phyloP scores from a whole-genome alignment of 2,888 invertebrate species.

The Drosophila heteroneura region DNA sequence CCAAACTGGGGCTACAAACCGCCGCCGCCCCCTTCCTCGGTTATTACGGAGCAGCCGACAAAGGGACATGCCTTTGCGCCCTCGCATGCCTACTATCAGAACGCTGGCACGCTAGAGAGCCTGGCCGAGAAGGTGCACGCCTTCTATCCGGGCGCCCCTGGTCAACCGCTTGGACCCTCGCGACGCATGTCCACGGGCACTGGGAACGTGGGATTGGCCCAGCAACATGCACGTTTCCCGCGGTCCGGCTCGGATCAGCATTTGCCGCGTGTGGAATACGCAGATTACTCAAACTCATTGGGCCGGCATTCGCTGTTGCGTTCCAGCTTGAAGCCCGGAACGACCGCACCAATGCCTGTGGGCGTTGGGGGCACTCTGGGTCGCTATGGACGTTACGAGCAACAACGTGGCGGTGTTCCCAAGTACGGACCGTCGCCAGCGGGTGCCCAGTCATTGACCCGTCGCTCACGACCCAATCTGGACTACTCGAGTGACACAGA shows the following conservation, averaged over 20 bases:
- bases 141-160: constrained; percentile 89
- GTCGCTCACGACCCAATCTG: constrained; percentile 91
- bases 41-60: constrained; percentile 96
- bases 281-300: constrained; percentile 91
- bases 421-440: constrained; percentile 86
- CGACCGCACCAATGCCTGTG: constrained; percentile 78
- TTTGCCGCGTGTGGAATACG: constrained; percentile 93
- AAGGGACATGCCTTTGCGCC: constrained; percentile 93
- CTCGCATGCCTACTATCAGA: constrained; percentile 92
- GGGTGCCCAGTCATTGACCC: constrained; percentile 87
- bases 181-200: constrained; percentile 90
- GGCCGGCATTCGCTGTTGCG: constrained; percentile 92
- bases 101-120: constrained; percentile 92
- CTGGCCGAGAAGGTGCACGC: constrained; percentile 97
- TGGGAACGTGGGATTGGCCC: constrained; percentile 81
- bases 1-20: constrained; percentile 86
- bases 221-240: constrained; percentile 87
- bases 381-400: constrained; percentile 89
- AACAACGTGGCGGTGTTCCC: constrained; percentile 81
- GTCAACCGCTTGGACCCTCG: constrained; percentile 84
- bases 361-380: constrained; percentile 86
- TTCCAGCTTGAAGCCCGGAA: constrained; percentile 90
- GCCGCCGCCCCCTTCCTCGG: constrained; percentile 88
- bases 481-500: constrained; percentile 98
- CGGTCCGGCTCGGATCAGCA: constrained; percentile 97